phyloP scores from a whole-genome alignment of 1,140 invertebrate genomes.

The Meteorus sp. region DNA sequence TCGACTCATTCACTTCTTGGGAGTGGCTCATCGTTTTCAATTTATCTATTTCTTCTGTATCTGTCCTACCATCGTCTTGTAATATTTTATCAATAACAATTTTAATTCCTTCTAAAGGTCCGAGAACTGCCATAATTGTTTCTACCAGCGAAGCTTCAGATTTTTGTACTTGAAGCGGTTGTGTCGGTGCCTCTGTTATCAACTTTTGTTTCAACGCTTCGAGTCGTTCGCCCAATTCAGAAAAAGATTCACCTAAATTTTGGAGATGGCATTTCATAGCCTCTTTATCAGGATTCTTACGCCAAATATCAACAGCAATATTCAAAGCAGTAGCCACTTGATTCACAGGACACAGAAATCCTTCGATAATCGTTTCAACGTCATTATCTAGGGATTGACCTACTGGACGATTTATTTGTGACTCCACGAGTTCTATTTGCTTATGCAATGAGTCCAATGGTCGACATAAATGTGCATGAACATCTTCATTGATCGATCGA shows the following conservation, averaged over 20 bases:
- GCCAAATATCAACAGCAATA: slow-evolving; percentile 29
- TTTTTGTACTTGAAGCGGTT: slow-evolving; percentile 21
- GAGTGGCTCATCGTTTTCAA: too few relatives aligned
- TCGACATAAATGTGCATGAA: slow-evolving; percentile 35
- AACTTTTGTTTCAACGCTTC: slow-evolving; percentile 18
- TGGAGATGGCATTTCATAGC: slow-evolving; percentile 29
- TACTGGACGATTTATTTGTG: slow-evolving; percentile 36
- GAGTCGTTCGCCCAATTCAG: slow-evolving; percentile 31
- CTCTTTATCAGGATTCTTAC: not conserved
- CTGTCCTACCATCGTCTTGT: slow-evolving; percentile 30
- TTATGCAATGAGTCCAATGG: slow-evolving; percentile 47
- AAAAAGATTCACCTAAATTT: slow-evolving; percentile 34
- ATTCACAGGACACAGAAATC: slow-evolving; percentile 49
- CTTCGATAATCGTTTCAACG: slow-evolving; percentile 46
- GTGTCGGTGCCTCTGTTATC: slow-evolving; percentile 4
- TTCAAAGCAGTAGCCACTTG: slow-evolving; percentile 41
- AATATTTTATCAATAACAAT: slow-evolving; percentile 24
- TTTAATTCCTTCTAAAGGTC: slow-evolving; percentile 39
- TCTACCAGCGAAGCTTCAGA: slow-evolving; percentile 45
- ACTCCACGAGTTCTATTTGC: slow-evolving; percentile 42
- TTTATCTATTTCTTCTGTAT: slow-evolving; percentile 23
- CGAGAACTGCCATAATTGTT: slow-evolving; percentile 43
- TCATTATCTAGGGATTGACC: slow-evolving; percentile 45
- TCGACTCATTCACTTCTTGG: too few relatives aligned
- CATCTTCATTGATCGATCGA: slow-evolving; percentile 31